phyloP scores from a whole-genome alignment of 2,888 invertebrate species.

The Entomobrya multifasciata region DNA sequence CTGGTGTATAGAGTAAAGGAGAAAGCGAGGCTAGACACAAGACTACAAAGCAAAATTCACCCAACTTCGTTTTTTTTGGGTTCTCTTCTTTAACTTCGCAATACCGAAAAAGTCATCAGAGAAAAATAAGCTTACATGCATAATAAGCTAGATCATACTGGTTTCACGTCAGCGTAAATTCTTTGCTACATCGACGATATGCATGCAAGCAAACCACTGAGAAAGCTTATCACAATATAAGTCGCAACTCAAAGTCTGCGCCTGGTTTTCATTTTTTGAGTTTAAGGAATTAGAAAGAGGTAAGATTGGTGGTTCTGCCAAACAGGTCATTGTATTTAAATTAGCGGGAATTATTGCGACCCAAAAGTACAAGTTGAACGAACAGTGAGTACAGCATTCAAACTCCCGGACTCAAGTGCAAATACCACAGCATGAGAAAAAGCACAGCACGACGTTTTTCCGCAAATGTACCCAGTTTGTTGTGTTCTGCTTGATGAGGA shows the following conservation, averaged over 20 bases:
- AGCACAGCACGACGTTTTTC: slow-evolving; percentile 43
- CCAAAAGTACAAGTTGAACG: not conserved
- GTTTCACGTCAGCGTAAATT: slow-evolving; percentile 17
- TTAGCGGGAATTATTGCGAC: slow-evolving; percentile 52
- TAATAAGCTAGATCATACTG: not conserved
- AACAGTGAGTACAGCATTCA: too few species aligned
- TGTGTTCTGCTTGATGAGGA: slow-evolving; percentile 4
- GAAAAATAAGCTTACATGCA: too few species aligned
- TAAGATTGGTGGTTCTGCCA: slow-evolving; percentile 41
- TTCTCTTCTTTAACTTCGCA: not conserved
- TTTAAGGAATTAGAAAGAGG: slow-evolving; percentile 34
- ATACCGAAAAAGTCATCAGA: too few species aligned
- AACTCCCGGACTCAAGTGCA: too few species aligned
- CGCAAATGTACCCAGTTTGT: slow-evolving; percentile 37
- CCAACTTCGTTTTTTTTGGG: not conserved
- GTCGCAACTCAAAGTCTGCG: not conserved
- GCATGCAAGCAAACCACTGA: slow-evolving; percentile 32
- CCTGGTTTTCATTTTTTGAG: slow-evolving; percentile 14
- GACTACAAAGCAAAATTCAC: not conserved
- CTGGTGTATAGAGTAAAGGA: not conserved
- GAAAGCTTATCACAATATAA: slow-evolving; percentile 31
- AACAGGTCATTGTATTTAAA: slow-evolving; percentile 65
- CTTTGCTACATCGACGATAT: slow-evolving; percentile 15
- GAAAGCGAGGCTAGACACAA: not conserved
- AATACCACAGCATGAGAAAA: too few species aligned